phyloP scores from a whole-genome alignment of 2,113 vertebrate genomes.

The Melospiza georgiana region DNA sequence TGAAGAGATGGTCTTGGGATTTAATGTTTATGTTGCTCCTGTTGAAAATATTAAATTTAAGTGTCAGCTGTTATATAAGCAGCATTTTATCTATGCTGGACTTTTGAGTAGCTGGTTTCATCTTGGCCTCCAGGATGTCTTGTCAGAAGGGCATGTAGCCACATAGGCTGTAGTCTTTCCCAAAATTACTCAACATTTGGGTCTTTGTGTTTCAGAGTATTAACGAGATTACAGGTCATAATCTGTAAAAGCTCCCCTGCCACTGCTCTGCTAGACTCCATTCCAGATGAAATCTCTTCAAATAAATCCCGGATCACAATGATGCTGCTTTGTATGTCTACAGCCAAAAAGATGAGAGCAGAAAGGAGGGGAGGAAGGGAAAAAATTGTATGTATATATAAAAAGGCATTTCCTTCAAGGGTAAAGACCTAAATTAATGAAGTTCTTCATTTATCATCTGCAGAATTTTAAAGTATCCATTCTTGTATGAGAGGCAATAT shows the following conservation, averaged over 20 bases:
- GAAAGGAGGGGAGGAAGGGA: not conserved
- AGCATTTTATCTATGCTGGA: not conserved
- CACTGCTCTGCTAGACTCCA: conserved; percentile 73
- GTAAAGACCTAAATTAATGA: conserved; percentile 73
- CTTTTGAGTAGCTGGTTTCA: not conserved
- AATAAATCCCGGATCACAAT: conserved; percentile 75
- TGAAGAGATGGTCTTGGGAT: not conserved
- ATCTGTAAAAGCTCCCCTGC: conserved; percentile 78
- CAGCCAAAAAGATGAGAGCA: conserved; percentile 42
- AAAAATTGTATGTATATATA: conserved; percentile 11
- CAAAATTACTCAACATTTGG: conserved; percentile 61
- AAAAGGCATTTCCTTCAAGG: conserved; percentile 69
- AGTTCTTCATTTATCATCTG: conserved; percentile 69
- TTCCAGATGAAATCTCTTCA: conserved; percentile 80
- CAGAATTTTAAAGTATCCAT: conserved; percentile 55
- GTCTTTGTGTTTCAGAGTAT: conserved; percentile 77
- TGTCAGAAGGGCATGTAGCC: conserved; percentile 9
- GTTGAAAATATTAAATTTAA: not conserved
- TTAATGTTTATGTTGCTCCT: not conserved
- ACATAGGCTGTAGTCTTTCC: conserved; percentile 49
- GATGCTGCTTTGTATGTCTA: conserved; percentile 62
- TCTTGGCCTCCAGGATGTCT: conserved; percentile 10
- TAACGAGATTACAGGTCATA: conserved; percentile 79
- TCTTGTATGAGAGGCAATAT: conserved; percentile 68
- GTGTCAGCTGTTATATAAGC: not conserved